Conservation (phyloP, 2,888 invertebrate species). For the Eupithecia pulchellata region DNA sequence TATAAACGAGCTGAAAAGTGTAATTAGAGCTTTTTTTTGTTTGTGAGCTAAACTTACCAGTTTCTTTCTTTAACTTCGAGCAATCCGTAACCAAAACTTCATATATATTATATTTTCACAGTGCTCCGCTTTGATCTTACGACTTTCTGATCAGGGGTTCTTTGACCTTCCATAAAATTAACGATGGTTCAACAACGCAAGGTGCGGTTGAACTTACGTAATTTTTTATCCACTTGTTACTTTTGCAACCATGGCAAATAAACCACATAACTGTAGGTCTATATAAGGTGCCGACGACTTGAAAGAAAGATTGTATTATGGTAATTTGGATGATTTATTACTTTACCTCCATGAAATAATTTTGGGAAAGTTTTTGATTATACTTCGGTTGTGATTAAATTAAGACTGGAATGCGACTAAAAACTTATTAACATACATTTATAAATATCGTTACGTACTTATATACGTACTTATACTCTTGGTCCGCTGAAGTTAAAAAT, state of each 20-base stretch:
- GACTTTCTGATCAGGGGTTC: neutral
- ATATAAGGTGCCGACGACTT: constrained; percentile 23
- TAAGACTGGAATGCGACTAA: neutral
- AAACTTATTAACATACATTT: too few species aligned
- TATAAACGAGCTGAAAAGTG: too few species aligned
- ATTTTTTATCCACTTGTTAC: constrained; percentile 28
- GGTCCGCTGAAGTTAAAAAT: too few species aligned
- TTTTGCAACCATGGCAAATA: constrained; percentile 32
- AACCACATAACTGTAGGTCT: constrained; percentile 27
- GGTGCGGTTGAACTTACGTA: constrained; percentile 27
- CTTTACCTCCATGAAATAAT: constrained; percentile 4
- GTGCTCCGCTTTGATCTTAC: neutral
- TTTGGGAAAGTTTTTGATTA: constrained; percentile 27
- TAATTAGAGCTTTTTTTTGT: too few species aligned
- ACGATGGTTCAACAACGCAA: constrained; percentile 17
- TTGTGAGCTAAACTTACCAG: too few species aligned
- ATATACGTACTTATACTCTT: too few species aligned
- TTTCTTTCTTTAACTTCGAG: too few species aligned
- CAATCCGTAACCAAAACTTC: neutral
- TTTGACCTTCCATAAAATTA: neutral
- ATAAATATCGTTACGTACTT: neutral
- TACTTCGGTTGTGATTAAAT: neutral
- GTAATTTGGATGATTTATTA: constrained; percentile 31
- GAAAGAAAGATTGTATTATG: constrained; percentile 30
- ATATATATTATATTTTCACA: neutral